Evolutionary conservation across 2,797 vertebrate genomes (phyloP).

Genomic region (Bradypodion pumilum): DNA sequence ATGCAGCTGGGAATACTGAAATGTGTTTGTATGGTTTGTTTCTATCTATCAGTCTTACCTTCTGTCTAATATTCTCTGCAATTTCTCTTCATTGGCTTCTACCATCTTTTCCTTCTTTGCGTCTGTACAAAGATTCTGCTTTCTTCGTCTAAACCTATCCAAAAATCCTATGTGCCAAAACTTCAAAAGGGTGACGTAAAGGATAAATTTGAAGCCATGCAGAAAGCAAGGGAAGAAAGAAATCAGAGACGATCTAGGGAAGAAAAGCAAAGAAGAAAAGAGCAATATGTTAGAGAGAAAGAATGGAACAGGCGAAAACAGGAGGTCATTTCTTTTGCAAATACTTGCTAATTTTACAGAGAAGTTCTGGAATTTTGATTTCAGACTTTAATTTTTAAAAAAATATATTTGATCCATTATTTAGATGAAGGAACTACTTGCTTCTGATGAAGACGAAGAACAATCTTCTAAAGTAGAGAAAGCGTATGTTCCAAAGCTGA

Average conservation of each 20-base stretch:
- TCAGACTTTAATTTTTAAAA: slow-evolving; percentile 41
- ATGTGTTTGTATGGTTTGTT: slow-evolving; percentile 57
- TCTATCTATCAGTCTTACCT: slow-evolving; percentile 56
- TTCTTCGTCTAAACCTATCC: slow-evolving; percentile 88
- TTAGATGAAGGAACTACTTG: slow-evolving; percentile 96
- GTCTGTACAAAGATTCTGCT: slow-evolving; percentile 88
- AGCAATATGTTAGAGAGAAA: slow-evolving; percentile 95
- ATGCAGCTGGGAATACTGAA: not conserved
- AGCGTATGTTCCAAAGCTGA: slow-evolving; percentile 96
- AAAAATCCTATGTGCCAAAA: slow-evolving; percentile 93
- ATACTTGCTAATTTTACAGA: slow-evolving; percentile 38
- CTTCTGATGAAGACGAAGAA: slow-evolving; percentile 92
- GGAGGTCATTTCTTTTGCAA: slow-evolving; percentile 85
- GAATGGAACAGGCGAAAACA: slow-evolving; percentile 94
- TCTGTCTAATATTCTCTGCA: slow-evolving; percentile 61
- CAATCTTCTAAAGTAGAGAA: slow-evolving; percentile 88
- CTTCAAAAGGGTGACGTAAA: slow-evolving; percentile 88
- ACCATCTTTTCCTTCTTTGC: slow-evolving; percentile 71
- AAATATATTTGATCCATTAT: slow-evolving; percentile 56
- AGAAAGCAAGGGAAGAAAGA: slow-evolving; percentile 95
- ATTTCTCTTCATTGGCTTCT: slow-evolving; percentile 67
- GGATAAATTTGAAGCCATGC: slow-evolving; percentile 96
- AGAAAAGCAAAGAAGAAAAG: slow-evolving; percentile 95
- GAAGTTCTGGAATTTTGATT: not conserved
- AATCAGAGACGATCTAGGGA: slow-evolving; percentile 89